Evolutionary conservation across 2,113 vertebrate species (phyloP).

Genomic region (Nestor notabilis): DNA sequence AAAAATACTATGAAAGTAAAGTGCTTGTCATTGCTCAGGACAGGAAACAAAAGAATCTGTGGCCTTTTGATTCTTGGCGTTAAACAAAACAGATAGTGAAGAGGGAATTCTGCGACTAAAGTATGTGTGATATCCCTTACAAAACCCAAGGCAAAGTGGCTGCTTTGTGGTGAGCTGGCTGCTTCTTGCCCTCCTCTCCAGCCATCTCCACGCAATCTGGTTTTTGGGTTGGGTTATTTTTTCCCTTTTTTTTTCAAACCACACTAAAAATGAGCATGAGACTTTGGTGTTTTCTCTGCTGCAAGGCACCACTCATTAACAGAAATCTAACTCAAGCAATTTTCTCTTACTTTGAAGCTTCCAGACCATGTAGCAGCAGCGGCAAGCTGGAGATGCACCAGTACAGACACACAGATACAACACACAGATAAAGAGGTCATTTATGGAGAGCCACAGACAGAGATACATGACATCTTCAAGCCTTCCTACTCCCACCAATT

Average conservation of each 20-base stretch:
- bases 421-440: not conserved
- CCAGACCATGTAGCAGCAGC: slow-evolving; percentile 42
- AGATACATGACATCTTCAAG: slow-evolving; percentile 1
- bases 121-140: not conserved
- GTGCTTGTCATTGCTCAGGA: slow-evolving; percentile 74
- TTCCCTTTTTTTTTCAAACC: not conserved
- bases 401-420: slow-evolving; percentile 1
- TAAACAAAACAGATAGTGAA: not conserved
- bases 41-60: slow-evolving; percentile 60
- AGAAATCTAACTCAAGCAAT: not conserved
- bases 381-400: slow-evolving; percentile 18
- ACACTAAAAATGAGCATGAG: slow-evolving; percentile 3
- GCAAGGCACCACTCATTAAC: slow-evolving; percentile 46
- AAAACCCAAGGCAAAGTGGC: slow-evolving; percentile 31
- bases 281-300: slow-evolving; percentile 61
- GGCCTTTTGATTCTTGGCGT: slow-evolving; percentile 69
- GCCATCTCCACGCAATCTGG: not conserved
- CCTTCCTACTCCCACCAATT: slow-evolving; percentile 18
- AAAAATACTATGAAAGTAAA: slow-evolving; percentile 71
- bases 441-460: slow-evolving; percentile 59
- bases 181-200: not conserved
- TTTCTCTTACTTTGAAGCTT: slow-evolving; percentile 29
- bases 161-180: not conserved
- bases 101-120: not conserved
- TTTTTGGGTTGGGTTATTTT: not conserved